phyloP scores from a whole-genome alignment of 1,140 invertebrate species.

The Cotesia typhae region DNA sequence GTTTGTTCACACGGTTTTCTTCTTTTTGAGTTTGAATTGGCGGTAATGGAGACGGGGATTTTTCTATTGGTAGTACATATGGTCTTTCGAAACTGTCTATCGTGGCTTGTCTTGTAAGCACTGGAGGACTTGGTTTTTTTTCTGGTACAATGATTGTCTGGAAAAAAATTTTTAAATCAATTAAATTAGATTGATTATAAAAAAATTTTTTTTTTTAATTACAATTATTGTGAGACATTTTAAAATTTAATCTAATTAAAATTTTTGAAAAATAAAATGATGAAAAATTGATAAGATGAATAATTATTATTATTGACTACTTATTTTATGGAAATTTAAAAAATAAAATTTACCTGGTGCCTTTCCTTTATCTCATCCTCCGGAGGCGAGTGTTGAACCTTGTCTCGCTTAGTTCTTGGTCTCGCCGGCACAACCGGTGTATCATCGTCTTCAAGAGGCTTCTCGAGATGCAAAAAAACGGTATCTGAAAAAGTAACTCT shows the following conservation, averaged over 20 bases:
- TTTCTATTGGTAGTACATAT: constrained; percentile 27
- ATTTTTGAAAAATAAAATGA: no score
- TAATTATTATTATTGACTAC: no score
- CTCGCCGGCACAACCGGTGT: constrained; percentile 42
- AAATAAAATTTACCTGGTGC: not conserved
- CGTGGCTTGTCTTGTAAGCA: constrained; percentile 29
- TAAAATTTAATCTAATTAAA: no score
- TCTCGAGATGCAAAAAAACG: constrained; percentile 40
- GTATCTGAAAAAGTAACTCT: constrained; percentile 59
- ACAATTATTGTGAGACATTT: no score
- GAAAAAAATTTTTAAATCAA: constrained; percentile 16
- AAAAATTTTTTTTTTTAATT: no score
- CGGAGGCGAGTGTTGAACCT: constrained; percentile 28
- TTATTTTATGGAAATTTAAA: not conserved
- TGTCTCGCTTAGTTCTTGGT: constrained; percentile 43
- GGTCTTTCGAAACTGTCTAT: constrained; percentile 38
- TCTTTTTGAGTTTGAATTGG: constrained; percentile 31
- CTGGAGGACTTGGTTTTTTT: constrained; percentile 20
- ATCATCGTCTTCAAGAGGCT: constrained; percentile 36
- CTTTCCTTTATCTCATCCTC: constrained; percentile 35
- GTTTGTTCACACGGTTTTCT: constrained; percentile 31
- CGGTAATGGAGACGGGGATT: constrained; percentile 44
- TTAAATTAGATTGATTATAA: not conserved
- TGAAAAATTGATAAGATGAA: no score
- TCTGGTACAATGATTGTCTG: constrained; percentile 12